Evolutionary conservation across 1,140 invertebrate species (phyloP).

Genomic region (Calliphora vicina): DNA sequence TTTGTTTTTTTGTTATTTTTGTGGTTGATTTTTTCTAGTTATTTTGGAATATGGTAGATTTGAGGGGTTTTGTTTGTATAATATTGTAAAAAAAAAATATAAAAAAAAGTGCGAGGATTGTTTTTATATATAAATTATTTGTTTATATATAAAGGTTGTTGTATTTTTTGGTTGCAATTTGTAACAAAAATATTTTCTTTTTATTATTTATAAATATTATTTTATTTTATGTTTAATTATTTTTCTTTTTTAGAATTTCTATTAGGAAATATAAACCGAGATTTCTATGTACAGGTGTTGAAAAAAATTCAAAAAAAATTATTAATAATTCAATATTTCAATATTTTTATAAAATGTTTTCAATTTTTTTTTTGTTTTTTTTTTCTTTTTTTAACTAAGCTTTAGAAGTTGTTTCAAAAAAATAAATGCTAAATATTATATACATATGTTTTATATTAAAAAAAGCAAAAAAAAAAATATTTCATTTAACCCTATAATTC

Average conservation of each 20-base stretch:
- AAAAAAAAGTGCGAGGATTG: slow-evolving; percentile 6
- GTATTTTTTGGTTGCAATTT: slow-evolving; percentile 15
- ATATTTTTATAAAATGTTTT: too few species aligned
- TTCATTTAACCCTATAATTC: neutral
- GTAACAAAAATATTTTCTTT: neutral
- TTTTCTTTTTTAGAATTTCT: neutral
- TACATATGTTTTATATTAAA: neutral
- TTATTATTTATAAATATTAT: neutral
- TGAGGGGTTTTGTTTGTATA: neutral
- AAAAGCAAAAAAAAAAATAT: slow-evolving; percentile 1
- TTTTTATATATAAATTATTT: neutral
- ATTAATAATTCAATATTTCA: neutral
- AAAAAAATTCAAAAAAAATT: neutral
- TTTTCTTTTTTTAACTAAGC: neutral
- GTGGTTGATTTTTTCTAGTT: neutral
- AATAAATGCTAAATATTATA: neutral
- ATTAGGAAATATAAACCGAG: slow-evolving; percentile 7
- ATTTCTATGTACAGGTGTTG: neutral
- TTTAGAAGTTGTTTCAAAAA: neutral
- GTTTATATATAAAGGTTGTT: neutral
- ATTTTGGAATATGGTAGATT: neutral
- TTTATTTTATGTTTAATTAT: neutral
- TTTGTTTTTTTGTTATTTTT: neutral
- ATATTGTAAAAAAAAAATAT: neutral
- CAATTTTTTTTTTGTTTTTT: neutral